A percentile compares a stretch with the other conserved stretches of the same genome.
Evolutionary conservation across 2,888 invertebrate genomes (phyloP).

Genomic region (Anodontia alba): DNA sequence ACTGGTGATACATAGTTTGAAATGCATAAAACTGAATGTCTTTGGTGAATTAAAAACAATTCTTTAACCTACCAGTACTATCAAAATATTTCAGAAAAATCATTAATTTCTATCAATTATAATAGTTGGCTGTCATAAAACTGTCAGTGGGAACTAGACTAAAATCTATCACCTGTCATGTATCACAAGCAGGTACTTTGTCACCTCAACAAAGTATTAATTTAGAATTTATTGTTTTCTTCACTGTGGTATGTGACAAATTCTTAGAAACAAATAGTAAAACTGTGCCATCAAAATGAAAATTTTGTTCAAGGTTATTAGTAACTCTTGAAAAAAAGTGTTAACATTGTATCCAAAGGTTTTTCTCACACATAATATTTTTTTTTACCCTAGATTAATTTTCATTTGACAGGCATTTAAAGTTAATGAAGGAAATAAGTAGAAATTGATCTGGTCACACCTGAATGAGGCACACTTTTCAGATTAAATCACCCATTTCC

Average conservation of each 20-base stretch:
- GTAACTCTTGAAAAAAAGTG: no score
- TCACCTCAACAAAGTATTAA: not conserved
- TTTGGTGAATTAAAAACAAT: no score
- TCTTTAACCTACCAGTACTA: no score
- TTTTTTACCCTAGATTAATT: not conserved
- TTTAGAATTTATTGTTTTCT: no score
- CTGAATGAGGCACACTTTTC: conserved; percentile 4
- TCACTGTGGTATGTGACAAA: no score
- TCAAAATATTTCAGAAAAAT: conserved; percentile 13
- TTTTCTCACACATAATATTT: no score
- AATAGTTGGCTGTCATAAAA: not conserved
- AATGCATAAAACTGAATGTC: no score
- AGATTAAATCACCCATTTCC: not conserved
- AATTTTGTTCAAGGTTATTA: no score
- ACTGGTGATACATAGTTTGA: no score
- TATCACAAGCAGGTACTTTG: not conserved
- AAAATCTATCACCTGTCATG: conserved; percentile 8
- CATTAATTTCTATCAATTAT: not conserved
- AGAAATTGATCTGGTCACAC: conserved; percentile 5
- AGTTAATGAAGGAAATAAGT: conserved; percentile 13
- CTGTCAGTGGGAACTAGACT: not conserved
- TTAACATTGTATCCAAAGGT: no score
- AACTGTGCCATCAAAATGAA: no score
- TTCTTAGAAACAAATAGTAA: no score
- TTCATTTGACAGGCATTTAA: not conserved